Evolutionary conservation across 1,140 invertebrate species (phyloP), one percentile per base, ranked within the genome.

Genomic region (Mercenaria mercenaria): DNA sequence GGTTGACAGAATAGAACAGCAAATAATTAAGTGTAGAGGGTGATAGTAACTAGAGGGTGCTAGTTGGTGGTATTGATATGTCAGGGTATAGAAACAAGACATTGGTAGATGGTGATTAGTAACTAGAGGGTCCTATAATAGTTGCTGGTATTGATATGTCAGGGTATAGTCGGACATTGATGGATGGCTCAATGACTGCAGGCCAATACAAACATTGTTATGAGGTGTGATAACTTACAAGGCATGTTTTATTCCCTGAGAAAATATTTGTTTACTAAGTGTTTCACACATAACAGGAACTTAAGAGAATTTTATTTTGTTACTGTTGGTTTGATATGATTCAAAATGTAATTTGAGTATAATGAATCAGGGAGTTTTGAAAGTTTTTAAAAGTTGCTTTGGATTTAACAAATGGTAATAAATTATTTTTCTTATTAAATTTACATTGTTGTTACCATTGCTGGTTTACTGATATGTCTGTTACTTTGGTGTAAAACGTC

Each of bases 161-260:
- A 23, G 23, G 20, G 13, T 37, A 13, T 15, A 72, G 67, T 15
- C 15, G 32, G 76, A 79, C 76, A 79, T 50, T 79, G 76, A 79
- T 79, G 47, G 76, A 79, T 79, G 18, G 50, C 23, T 11, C 3
- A 2, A 50, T 79, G 50, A 50, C 76, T 79, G 13, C 23, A 37
- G 76, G 76, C 43, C 13, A 56, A 56, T 32, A 59, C 26, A 50
- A 76, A 56, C 76, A 79, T 79, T 79, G 76, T 79, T 56, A 41
- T 37, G 32, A 79, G 47, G 76, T 79, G 76, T 79, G 43, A 79
- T 79, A 56, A 52, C 13, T n/a, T 79, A 39, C 47, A 41, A 52
- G 76, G 50, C 34, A 79, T 79, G 76, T 29, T 72, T 13, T 39
- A 39, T 72, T 15, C 32, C 67, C 11, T 41, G 67, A 41, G 34